phyloP scores from a whole-genome alignment of 1,140 invertebrate species.

The Leptoteleia sp. region DNA sequence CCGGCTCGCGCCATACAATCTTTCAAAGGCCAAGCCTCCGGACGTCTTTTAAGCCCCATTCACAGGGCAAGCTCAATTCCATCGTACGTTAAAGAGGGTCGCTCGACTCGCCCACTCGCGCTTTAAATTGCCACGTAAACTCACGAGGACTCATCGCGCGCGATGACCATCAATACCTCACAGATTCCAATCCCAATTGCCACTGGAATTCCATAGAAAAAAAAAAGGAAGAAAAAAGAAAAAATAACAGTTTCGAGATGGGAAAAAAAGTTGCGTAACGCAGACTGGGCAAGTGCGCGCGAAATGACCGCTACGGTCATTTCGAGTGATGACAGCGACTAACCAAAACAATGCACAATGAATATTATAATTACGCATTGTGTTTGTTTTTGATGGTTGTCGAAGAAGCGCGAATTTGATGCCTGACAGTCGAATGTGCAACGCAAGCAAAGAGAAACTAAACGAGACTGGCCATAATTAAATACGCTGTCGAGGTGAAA shows the following conservation, averaged over 20 bases:
- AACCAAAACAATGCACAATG: neutral
- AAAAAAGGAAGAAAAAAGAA: too few species aligned
- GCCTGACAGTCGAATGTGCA: neutral
- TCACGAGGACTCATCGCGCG: constrained; percentile 12
- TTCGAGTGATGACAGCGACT: neutral
- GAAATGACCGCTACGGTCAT: too few species aligned
- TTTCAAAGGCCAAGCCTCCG: constrained; percentile 52
- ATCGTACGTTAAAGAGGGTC: constrained; percentile 70
- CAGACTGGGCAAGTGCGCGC: too few species aligned
- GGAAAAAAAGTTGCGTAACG: too few species aligned
- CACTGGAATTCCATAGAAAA: too few species aligned
- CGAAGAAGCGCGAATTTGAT: constrained; percentile 2
- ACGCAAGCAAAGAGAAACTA: constrained; percentile 10
- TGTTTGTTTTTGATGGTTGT: neutral
- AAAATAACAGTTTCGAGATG: too few species aligned
- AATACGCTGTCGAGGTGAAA: constrained; percentile 9
- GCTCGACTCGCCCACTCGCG: constrained; percentile 70
- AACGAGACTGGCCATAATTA: constrained; percentile 2
- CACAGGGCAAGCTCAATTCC: constrained; percentile 62
- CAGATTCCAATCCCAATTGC: neutral
- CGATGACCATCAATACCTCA: neutral
- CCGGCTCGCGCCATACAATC: constrained; percentile 49
- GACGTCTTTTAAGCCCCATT: constrained; percentile 50
- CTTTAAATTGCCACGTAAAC: constrained; percentile 41
- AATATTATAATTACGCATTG: neutral